Evolutionary conservation across 53 echinoderm and acorn worm genomes (phyloP).

Genomic region (Echinarachnius parma): DNA sequence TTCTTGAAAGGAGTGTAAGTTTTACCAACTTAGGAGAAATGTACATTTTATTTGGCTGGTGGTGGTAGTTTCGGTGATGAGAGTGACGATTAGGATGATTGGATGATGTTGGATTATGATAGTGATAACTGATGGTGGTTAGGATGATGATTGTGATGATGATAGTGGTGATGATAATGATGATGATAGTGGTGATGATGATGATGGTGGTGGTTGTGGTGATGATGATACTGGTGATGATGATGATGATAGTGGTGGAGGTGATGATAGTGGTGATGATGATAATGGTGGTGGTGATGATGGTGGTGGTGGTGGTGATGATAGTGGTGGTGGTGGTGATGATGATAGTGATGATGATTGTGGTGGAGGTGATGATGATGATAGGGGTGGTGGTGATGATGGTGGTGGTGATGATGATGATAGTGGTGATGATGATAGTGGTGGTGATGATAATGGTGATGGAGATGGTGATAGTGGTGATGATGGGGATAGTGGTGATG

Average conservation of each 20-base stretch:
- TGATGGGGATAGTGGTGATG: not conserved
- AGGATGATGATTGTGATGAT: not conserved
- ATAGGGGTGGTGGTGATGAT: not conserved
- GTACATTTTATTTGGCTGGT: too few relatives aligned
- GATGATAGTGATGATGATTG: not conserved
- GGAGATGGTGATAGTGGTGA: not conserved
- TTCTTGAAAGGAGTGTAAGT: conserved; percentile 99
- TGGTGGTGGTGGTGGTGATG: not conserved
- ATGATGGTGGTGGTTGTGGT: not conserved
- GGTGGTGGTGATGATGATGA: not conserved
- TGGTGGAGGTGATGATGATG: not conserved
- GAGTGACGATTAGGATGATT: too few relatives aligned
- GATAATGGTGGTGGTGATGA: not conserved
- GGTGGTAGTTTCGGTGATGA: too few relatives aligned
- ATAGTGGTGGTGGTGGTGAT: not conserved
- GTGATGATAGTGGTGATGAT: conserved; percentile 18
- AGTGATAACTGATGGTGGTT: too few relatives aligned
- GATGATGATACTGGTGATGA: conserved; percentile 10
- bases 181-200: not conserved
- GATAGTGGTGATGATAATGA: not conserved
- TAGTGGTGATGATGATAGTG: not conserved
- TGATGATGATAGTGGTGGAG: conserved; percentile 3
- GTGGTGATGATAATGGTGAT: not conserved
- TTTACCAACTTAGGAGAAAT: too few relatives aligned
- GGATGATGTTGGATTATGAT: too few relatives aligned